Evolutionary conservation across 1,140 invertebrate genomes (phyloP), one percentile per base, ranked within the genome.

Genomic region (Colletes gigas): DNA sequence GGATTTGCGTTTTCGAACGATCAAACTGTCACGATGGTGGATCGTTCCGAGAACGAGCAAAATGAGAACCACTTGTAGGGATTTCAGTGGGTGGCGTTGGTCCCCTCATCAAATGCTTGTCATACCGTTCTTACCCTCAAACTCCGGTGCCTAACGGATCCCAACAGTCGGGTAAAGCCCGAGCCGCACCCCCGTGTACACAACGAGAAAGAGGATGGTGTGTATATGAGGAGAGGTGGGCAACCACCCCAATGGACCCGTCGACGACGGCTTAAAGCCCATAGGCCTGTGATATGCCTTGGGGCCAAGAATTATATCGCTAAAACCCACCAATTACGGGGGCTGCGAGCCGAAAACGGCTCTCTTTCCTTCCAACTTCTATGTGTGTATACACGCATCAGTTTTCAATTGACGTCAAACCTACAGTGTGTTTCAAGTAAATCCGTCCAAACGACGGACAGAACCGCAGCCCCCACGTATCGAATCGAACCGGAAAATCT

Each of bases 81-180:
- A 91, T 91, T 92, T 90, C 87, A 90, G 91, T 91, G 91, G 90
- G 91, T 89, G 91, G 91, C 80, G 84, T 87, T 88, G 89, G 90
- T 89, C 88, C 91, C 91, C 90, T 92, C 91, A 90, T 92, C 90
- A 92, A 92, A 92, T 92, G 90, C 91, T 91, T 92, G 91, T 92
- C 91, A 91, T 92, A 91, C 89, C 91, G 91, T 92, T 91, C 91
- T 92, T 92, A 92, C 90, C 90, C 91, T 89, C 88, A 88, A 90
- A 88, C 89, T 88, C 88, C 86, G 70, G 59, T 84, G 88, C 88
- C 89, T 89, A 90, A 88, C 85, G 83, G 89, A 89, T 85, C 82
- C 88, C 88, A 85, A 86, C 90, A 88, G 88, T 86, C 83, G 86
- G 86, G 89, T 86, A 90, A 90, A 90, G 89, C 89, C 78, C 77